Base-by-base conservation (phyloP, 2,797 vertebrate genomes). In the Menidia menidia region DNA sequence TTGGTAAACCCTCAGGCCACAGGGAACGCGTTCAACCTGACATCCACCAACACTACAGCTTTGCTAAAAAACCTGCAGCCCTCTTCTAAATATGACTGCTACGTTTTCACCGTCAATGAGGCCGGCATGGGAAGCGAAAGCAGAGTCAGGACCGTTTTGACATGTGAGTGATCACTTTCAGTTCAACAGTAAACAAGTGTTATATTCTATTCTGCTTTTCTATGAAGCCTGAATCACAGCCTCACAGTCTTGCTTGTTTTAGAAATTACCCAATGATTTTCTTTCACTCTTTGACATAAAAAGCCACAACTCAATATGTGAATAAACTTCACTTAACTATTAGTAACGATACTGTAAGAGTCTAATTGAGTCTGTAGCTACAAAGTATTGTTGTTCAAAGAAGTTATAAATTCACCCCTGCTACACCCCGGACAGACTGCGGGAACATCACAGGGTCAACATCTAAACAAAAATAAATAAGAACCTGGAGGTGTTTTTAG, bases 121-220 rank as follows among this genome's bases (percentile, higher is more conserved):
- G 94, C 87, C 2, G 95, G 94, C 3, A 0, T 33, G 12, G 94
- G 94, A n/a, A 30, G 4, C 14, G 33, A 1, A 4, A 94, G 95
- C 83, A 90, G 76, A 85, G 83, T 92, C 19, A 84, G 81, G 57
- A 93, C 89, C 25, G 32, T 93, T 61, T 88, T 86, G 0, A 96
- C 95, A 18, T 67, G 94, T 95, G 73, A 92, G 95, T 93, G 6
- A 64, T 7, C 44, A 53, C 2, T 50, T 73, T 74, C 0, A 45
- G 52, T 30, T 16, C 2, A 15, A 47, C 1, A 43, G 8, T 35
- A 43, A 12, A 13, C 12, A 16, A 6, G 7, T 68, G 65, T 48
- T 25, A 30, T 44, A 58, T 4, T 39, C 7, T 39, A 10, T 39
- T 10, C 35, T 39, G 25, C 18, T 11, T 50, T n/a, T 63, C 19